Conservation (phyloP, 2,113 vertebrate genomes). For the Capreolus pygargus region DNA sequence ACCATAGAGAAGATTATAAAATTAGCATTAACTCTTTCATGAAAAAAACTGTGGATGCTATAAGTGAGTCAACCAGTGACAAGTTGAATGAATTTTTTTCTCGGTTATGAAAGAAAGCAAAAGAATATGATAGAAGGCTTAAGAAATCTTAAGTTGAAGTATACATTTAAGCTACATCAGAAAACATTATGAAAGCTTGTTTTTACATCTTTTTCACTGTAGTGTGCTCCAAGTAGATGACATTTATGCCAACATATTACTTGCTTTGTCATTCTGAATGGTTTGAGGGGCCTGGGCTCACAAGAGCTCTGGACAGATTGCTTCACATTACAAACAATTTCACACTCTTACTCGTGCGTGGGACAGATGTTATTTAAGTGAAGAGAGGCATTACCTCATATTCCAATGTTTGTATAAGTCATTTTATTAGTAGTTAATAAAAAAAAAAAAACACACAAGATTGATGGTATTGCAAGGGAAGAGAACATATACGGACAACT, state of each 20-base stretch:
- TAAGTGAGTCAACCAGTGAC: not conserved
- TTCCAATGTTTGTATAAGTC: not conserved
- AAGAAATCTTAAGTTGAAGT: not conserved
- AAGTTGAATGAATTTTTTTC: not conserved
- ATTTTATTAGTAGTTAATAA: not conserved
- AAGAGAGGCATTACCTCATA: not conserved
- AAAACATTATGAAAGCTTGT: not conserved
- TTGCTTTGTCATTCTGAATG: not conserved
- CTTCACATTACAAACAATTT: not conserved
- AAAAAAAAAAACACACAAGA: not conserved
- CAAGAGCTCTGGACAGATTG: fast-evolving
- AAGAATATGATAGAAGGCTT: not conserved
- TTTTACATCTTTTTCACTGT: not conserved
- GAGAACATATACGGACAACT: not conserved
- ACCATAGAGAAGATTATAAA: not conserved
- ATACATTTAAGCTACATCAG: not conserved
- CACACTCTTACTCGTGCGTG: not conserved
- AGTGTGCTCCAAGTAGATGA: fast-evolving
- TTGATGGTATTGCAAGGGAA: not conserved
- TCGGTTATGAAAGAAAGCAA: not conserved
- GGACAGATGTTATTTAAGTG: not conserved
- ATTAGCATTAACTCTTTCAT: not conserved
- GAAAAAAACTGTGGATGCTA: not conserved
- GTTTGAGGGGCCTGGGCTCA: fast-evolving
- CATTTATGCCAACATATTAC: not conserved